Evolutionary conservation across 2,797 vertebrate genomes (phyloP).

Genomic region (Anomalospiza imberbis): DNA sequence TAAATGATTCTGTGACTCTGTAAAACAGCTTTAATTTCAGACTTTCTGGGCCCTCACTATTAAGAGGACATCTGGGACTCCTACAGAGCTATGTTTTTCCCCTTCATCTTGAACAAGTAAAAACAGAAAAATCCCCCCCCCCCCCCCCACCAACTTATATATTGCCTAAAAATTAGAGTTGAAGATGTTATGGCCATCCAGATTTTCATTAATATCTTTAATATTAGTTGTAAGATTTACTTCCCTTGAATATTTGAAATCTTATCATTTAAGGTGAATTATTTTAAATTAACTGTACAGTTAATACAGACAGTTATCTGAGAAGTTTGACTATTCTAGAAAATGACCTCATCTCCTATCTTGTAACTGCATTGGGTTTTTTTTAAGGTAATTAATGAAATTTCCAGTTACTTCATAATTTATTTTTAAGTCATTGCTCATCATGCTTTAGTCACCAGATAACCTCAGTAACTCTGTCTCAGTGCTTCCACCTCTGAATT

Average conservation of each 20-base stretch:
- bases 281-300: neutral
- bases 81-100: neutral
- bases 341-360: neutral
- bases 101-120: neutral
- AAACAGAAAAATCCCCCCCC: rapidly evolving
- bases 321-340: neutral
- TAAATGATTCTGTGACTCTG: neutral
- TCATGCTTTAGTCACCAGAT: neutral
- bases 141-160: rapidly evolving
- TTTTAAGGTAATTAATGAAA: neutral
- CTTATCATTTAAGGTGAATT: neutral
- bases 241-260: neutral
- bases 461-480: neutral
- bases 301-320: neutral
- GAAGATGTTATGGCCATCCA: neutral
- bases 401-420: neutral
- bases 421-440: neutral
- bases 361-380: neutral
- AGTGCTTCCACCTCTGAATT: neutral
- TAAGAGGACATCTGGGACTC: neutral
- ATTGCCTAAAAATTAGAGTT: neutral
- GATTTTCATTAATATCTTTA: neutral
- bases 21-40: neutral
- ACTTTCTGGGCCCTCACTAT: neutral
- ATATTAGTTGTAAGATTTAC: neutral